Conservation (phyloP, 2,113 vertebrate genomes). For the Cavia porcellus region DNA sequence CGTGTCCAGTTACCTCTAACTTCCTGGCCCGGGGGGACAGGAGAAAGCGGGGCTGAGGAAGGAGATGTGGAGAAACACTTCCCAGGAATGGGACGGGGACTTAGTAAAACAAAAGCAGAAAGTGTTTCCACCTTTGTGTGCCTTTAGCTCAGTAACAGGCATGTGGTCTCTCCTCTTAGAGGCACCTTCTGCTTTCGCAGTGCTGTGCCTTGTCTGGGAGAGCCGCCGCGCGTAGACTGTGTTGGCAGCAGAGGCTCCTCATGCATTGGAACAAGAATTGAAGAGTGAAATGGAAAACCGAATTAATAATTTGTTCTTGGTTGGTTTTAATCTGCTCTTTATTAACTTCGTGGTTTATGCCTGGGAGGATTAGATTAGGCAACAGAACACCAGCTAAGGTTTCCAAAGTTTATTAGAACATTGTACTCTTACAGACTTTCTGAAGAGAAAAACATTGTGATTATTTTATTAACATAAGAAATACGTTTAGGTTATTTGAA, state of each 20-base stretch:
- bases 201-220: slow-evolving; percentile 31
- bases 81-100: neutral
- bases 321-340: slow-evolving; percentile 79
- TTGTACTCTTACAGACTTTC: slow-evolving; percentile 53
- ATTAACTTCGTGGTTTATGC: slow-evolving; percentile 75
- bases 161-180: slow-evolving; percentile 63
- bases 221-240: slow-evolving; percentile 11
- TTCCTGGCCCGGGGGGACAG: neutral
- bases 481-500: neutral
- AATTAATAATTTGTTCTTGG: slow-evolving; percentile 77
- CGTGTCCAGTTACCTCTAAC: neutral
- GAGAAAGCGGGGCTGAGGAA: neutral
- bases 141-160: slow-evolving; percentile 71
- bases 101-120: neutral
- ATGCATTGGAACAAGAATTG: slow-evolving; percentile 66
- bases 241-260: slow-evolving; percentile 35
- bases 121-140: slow-evolving; percentile 61
- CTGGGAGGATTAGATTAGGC: slow-evolving; percentile 72
- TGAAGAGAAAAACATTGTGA: slow-evolving; percentile 49
- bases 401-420: slow-evolving; percentile 57
- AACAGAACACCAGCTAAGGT: slow-evolving; percentile 51
- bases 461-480: slow-evolving; percentile 39
- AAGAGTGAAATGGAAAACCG: slow-evolving; percentile 76
- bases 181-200: slow-evolving; percentile 20
- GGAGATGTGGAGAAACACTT: slow-evolving; percentile 21